Evolutionary conservation across 2,113 vertebrate species (phyloP).

Genomic region (Dipodomys merriami): DNA sequence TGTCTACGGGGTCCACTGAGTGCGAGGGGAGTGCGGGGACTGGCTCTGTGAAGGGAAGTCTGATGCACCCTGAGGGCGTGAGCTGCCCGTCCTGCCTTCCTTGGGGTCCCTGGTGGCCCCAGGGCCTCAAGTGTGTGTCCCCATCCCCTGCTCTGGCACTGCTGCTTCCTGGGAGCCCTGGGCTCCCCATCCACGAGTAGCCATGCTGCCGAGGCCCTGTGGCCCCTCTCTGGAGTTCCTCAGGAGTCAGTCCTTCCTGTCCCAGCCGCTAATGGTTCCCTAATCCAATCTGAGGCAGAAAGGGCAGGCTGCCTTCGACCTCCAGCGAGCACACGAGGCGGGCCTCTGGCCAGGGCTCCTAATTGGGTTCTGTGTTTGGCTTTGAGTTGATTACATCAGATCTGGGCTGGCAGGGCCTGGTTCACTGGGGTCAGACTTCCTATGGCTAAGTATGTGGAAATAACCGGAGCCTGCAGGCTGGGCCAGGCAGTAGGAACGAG

Average conservation of each 20-base stretch:
- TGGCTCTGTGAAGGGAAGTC: accelerated
- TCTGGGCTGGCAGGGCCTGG: not conserved
- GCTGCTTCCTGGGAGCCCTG: not conserved
- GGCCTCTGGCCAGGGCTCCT: not conserved
- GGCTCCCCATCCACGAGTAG: not conserved
- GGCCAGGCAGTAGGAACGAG: too few relatives aligned
- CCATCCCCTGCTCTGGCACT: not conserved
- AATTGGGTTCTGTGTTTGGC: not conserved
- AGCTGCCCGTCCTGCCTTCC: not conserved
- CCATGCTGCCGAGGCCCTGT: not conserved
- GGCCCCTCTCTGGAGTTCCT: not conserved
- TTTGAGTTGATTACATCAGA: not conserved
- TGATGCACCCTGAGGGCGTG: not conserved
- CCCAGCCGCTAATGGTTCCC: not conserved
- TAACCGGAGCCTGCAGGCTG: not conserved
- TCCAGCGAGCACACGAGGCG: not conserved
- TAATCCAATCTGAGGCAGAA: not conserved
- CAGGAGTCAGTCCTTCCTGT: not conserved
- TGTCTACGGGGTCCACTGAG: not conserved
- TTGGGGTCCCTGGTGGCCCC: not conserved
- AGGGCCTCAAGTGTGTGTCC: too few relatives aligned
- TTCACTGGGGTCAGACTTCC: not conserved
- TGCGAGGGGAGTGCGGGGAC: not conserved
- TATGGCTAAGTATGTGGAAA: not conserved
- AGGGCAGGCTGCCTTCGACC: not conserved